Evolutionary conservation across 1,140 invertebrate genomes (phyloP).

Genomic region (Ostrea denselamellosa): DNA sequence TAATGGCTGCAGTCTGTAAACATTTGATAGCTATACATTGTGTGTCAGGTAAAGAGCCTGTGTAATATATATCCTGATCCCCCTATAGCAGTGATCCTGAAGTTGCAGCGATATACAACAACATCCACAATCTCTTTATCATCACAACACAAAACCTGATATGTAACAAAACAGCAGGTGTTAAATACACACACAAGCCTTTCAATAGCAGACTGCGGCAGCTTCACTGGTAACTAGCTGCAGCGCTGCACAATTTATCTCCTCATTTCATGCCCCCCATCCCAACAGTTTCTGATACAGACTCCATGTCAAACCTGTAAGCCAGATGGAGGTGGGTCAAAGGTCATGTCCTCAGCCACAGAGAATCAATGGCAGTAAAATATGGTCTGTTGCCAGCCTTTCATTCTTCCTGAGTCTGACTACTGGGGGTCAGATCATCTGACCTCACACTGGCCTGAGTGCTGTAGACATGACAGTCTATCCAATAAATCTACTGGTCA

Average conservation of each 20-base stretch:
- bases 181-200: slow-evolving; percentile 35
- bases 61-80: neutral
- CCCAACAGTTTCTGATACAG: neutral
- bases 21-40: slow-evolving; percentile 24
- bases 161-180: slow-evolving; percentile 34
- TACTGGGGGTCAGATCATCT: slow-evolving; percentile 3
- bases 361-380: neutral
- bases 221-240: slow-evolving; percentile 1
- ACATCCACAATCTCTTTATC: slow-evolving; percentile 38
- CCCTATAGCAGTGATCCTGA: neutral
- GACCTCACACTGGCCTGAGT: neutral
- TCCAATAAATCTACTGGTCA: slow-evolving; percentile 20
- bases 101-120: slow-evolving; percentile 25
- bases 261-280: neutral
- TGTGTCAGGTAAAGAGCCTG: slow-evolving; percentile 22
- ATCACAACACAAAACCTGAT: slow-evolving; percentile 37
- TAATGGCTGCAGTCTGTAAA: slow-evolving; percentile 29
- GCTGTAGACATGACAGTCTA: neutral
- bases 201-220: slow-evolving; percentile 4
- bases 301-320: slow-evolving; percentile 11
- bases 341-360: slow-evolving; percentile 20
- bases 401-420: neutral
- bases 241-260: slow-evolving; percentile 33
- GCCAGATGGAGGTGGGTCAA: slow-evolving; percentile 21
- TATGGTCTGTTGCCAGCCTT: neutral